A percentile compares a stretch with the other conserved stretches of the same genome.
These are phyloP conservation scores for Crepidodera aurea DNA, from an alignment of 2,888 invertebrate species.

Conservation along the genomic window DNA sequence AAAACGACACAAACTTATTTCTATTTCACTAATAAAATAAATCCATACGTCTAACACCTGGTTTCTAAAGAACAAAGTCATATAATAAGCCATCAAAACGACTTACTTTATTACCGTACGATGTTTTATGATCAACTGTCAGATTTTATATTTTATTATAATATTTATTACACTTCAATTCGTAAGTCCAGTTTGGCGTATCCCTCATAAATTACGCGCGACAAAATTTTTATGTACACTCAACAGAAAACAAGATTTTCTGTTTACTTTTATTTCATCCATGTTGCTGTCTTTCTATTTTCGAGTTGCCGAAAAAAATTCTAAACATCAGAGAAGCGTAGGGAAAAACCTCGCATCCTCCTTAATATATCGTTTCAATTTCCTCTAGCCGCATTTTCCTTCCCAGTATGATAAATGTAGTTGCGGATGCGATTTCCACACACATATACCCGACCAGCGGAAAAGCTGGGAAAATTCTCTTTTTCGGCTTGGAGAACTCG, in stretches of 20 bases:
- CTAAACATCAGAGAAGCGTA: slow-evolving; percentile 14
- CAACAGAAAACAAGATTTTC: neutral
- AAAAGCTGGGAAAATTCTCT: slow-evolving; percentile 7
- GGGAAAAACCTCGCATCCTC: slow-evolving; percentile 35
- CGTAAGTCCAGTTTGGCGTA: no score
- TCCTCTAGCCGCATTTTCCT: slow-evolving; percentile 48
- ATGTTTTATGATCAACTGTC: neutral
- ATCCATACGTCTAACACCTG: neutral
- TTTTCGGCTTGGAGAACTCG: neutral
- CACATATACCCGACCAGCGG: slow-evolving; percentile 7
- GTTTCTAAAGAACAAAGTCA: neutral
- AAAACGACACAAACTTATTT: no score
- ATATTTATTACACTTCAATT: no score
- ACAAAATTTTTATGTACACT: neutral
- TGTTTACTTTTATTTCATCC: neutral
- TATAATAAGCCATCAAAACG: neutral
- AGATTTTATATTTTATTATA: neutral
- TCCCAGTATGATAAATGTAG: slow-evolving; percentile 49
- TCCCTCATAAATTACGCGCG: no score
- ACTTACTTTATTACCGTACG: neutral
- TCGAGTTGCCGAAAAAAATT: slow-evolving; percentile 4
- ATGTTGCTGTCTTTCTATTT: neutral
- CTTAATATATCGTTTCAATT: slow-evolving; percentile 53
- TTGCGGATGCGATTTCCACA: slow-evolving; percentile 45
- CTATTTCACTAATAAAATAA: no score